These are phyloP conservation scores for Piprites chloris DNA, from an alignment of 2,113 vertebrate genomes.

Conservation along the genomic window DNA sequence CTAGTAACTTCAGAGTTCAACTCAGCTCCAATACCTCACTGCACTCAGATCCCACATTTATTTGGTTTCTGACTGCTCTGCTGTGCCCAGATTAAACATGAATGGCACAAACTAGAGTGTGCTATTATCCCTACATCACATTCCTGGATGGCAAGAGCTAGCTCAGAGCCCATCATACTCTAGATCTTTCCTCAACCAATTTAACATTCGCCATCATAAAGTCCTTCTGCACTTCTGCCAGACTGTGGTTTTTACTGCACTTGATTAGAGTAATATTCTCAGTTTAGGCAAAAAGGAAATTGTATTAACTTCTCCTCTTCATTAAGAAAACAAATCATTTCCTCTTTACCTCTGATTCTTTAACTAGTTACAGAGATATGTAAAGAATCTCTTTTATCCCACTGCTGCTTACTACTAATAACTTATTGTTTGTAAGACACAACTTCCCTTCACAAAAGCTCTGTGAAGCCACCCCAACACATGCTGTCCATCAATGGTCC, in stretches of 20 bases:
- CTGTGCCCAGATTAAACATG: accelerated
- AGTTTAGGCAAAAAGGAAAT: neutral
- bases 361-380: neutral
- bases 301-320: neutral
- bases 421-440: neutral
- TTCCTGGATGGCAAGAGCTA: neutral
- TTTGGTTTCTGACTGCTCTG: neutral
- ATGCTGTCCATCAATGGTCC: accelerated
- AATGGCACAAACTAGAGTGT: neutral
- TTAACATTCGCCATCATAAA: neutral
- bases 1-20: neutral
- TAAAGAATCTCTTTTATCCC: neutral
- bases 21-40: neutral
- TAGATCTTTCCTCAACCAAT: neutral
- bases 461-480: neutral
- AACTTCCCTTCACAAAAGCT: neutral
- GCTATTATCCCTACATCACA: neutral
- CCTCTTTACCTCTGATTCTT: neutral
- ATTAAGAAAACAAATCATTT: neutral
- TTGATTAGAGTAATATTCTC: neutral
- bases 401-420: neutral
- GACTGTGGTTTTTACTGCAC: neutral
- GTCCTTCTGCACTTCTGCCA: neutral
- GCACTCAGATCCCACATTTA: neutral
- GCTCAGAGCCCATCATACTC: neutral